Base-by-base conservation (phyloP, 1,140 invertebrate genomes). In the Cotesia vestalis region DNA sequence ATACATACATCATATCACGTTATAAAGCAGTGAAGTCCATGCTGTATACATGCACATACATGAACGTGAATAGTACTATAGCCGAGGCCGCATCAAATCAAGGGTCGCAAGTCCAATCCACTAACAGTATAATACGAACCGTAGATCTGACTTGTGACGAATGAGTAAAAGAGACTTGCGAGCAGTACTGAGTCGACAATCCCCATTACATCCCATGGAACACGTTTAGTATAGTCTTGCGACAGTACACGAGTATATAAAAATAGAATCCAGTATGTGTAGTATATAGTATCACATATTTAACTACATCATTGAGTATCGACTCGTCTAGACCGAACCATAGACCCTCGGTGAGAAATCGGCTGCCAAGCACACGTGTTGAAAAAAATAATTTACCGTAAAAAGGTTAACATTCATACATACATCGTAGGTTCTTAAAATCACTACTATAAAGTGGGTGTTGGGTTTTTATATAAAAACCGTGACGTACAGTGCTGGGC, bases 71-170 rank as follows among this genome's bases (percentile, higher is more conserved):
- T 27, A 59, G 3, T 17, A 20, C 3, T 68, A 72, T 75, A 77
- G 77, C 80, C 77, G 76, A 79, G 77, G 59, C 78, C 80, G 78
- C 74, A 75, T 78, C 80, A 78, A 81, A 81, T 81, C 77, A 75
- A 72, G 62, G 71, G 71, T 71, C 66, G 68, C 74, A 17, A 61
- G 8, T 35, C n/a, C 34, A 40, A 9, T 20, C 20, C 53, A 11
- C 12, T 11, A 46, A 46, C 40, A 46, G 40, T 46, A 27, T 27
- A 27, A 27, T 27, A 27, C 40, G 40, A 46, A 11, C 11, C 8
- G 40, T 46, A 46, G 40, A 6, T 46, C 40, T 11, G 40, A 55
- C 53, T 64, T 52, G 73, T 73, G 78, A 78, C 72, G 64, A 75
- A 76, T 73, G 66, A 69, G 46, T 34, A 38, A 46, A 4, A 61